Evolutionary conservation across 2,113 vertebrate species (phyloP).

Genomic region (Trachemys scripta): DNA sequence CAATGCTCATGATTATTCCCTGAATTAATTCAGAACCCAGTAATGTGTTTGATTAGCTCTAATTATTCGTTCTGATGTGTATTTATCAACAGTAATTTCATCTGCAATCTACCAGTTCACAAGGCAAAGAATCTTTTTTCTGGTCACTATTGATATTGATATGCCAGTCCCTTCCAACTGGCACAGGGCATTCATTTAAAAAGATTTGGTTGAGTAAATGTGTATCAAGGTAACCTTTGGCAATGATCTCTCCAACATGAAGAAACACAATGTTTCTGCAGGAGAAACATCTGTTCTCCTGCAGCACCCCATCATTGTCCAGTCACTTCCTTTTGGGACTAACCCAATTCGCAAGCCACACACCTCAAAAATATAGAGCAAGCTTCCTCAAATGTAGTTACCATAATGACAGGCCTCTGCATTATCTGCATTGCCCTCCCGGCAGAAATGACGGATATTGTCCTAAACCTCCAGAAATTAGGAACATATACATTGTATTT

Average conservation of each 20-base stretch:
- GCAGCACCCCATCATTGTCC: conserved; percentile 43
- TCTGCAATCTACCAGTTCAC: neutral
- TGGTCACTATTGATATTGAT: neutral
- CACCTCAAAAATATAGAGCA: neutral
- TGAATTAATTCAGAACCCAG: neutral
- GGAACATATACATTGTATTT: conserved; percentile 63
- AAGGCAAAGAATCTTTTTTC: neutral
- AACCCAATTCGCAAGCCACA: neutral
- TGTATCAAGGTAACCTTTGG: fast-evolving
- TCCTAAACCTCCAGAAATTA: conserved; percentile 71
- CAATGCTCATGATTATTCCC: neutral
- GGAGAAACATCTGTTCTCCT: conserved; percentile 22
- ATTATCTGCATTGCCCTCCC: conserved; percentile 60
- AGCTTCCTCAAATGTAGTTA: conserved; percentile 64
- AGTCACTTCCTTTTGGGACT: conserved; percentile 36
- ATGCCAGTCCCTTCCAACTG: neutral
- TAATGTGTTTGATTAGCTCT: neutral
- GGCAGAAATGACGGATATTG: conserved; percentile 66
- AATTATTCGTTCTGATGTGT: neutral
- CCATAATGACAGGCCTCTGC: conserved; percentile 58
- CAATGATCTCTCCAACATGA: neutral
- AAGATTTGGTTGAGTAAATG: neutral
- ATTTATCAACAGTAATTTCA: neutral
- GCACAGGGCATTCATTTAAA: neutral
- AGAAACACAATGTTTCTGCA: no score